Evolutionary conservation across 2,113 vertebrate genomes (phyloP), one percentile per base, ranked within the genome.

Genomic region (Esox niger): DNA sequence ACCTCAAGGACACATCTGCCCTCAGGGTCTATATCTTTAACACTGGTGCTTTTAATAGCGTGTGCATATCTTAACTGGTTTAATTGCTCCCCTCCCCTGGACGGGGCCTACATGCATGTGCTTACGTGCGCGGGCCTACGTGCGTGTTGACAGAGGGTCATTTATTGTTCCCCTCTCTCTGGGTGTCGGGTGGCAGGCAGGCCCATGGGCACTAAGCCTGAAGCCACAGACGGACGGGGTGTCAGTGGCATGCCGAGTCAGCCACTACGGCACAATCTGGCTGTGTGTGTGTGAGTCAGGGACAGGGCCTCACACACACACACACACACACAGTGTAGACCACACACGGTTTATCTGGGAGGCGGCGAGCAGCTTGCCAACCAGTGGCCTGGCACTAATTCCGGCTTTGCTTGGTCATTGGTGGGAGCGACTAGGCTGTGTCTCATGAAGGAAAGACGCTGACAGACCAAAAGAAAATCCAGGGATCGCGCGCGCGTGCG

Each of bases 371-470:
- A 15, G 33, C 55, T 46, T 10, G 5, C 66, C 66, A 76, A 76
- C 63, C 74, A 74, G 59, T 64, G 52, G 30, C 58, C 69, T 75
- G 73, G 71, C 79, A 79, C 67, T 71, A 83, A 83, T 75, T 76
- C 69, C 70, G 71, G 76, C 66, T 82, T 84, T 74, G 71, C 69
- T 77, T 82, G 77, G 74, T 81, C 76, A 84, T 57, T 60, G 55
- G 60, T 79, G 70, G 78, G 72, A 64, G 69, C 52, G 71, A 77
- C 52, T 21, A 55, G 52, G 13, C 6, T 55, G 20, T 25, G 25
- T 43, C 20, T 1, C 10, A 23, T 21, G 52, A 26, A 15, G 13
- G 10, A 21, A 55, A 13, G 35, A 38, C 13, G 13, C 35, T 38
- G 35, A 38, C 13, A 3, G 35, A 38, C 35, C 2, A 38, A 38